Base-by-base conservation (phyloP, 2,113 vertebrate genomes). In the Speoplatyrhinus poulsoni region DNA sequence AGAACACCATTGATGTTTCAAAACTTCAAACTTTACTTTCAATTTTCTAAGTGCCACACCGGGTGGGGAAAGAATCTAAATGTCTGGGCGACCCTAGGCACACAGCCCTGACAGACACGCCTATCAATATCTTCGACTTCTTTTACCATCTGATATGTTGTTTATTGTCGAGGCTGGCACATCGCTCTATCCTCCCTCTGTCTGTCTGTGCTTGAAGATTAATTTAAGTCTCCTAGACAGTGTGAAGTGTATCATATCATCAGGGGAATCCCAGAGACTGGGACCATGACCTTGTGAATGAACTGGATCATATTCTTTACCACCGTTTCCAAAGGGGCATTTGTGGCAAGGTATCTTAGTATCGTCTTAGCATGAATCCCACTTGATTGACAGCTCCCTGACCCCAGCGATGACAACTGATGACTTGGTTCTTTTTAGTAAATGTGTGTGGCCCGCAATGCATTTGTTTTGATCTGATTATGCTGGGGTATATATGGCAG, bases 131-230 rank as follows among this genome's bases (percentile, higher is more conserved):
- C 63, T 87, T 89, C 50, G 76, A 84, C 82, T 86, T 85, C 80
- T 79, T 87, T 81, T 82, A 81, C 79, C 69, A 84, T 87, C 80
- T 87, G 86, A 92, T 90, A 85, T 79, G 79, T 86, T 90, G 84
- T 90, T 88, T 88, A 85, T 85, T 81, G 85, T 85, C 69, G 76
- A 74, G 81, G 68, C 76, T 87, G 73, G 67, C 79, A 69, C 77
- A 80, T 78, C 15, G 16, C 76, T 75, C 71, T 69, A 79, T 80
- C 71, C 65, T 69, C 73, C 66, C 70, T 69, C 79, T 86, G 81
- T 85, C 75, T 65, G 26, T 72, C 70, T 74, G 77, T 61, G 32
- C 84, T 83, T 74, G 46, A 83, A 86, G 79, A 88, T 86, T 85
- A 67, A 87, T 88, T 87, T 77, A 85, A 84, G 64, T 76, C 65